Evolutionary conservation across 2,888 invertebrate genomes (phyloP), one percentile per base, ranked within the genome.

Genomic region (Aphidoletes aphidimyza): DNA sequence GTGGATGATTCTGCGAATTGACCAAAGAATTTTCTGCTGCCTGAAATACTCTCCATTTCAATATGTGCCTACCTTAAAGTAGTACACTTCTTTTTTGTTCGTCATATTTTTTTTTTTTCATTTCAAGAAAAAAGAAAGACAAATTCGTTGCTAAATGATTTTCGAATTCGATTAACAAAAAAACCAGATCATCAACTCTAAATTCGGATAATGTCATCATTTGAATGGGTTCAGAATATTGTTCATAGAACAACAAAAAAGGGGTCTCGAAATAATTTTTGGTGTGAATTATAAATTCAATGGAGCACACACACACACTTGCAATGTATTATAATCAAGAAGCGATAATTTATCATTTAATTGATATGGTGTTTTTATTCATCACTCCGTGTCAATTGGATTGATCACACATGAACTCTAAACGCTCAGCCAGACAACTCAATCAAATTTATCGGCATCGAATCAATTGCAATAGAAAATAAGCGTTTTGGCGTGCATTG

Each of bases 401-500:
- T 54, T 14, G 22, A 54, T 54, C 54, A 54, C 54, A 54, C 54
- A n/a, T 54, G 54, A 54, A 9, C 54, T 47, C 47, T 2, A 47
- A 47, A 47, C 2, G 17, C 47, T 2, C 9, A 47, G 47, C 47
- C 47, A 47, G 47, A 47, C 47, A 47, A 47, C 47, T 47, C 47
- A 17, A 47, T 47, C 19, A 47, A 47, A 47, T 17, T 47, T 47
- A 47, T 47, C 47, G 47, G 8, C n/a, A n/a, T 47, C 47, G 19
- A 47, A 47, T 47, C 47, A 47, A 47, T 47, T 47, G 47, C 47
- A 19, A 47, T 47, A 47, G 47, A 47, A 19, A 47, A 47, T 17
- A 47, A 47, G 19, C 47, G 47, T 54, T 54, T 54, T 54, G 54
- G 54, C 54, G 54, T 54, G 54, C 54, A 54, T 54, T 54, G 22